These are phyloP conservation scores for Drosophila multiciliata DNA, from an alignment of 2,888 invertebrate genomes.

Conservation along the genomic window DNA sequence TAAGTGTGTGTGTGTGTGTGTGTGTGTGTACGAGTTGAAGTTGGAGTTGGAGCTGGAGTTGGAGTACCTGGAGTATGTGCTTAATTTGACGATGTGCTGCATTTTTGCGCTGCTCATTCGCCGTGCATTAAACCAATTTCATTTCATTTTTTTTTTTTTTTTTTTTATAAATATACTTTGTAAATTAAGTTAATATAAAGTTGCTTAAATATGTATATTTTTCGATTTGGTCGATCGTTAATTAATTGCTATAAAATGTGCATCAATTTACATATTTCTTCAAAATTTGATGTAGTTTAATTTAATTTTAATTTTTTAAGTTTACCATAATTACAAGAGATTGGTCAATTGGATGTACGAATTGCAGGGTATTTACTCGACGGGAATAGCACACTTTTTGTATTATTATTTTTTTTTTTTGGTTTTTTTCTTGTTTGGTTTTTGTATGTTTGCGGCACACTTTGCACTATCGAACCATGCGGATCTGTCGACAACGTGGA, in stretches of 20 bases:
- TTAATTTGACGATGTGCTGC: constrained; percentile 10
- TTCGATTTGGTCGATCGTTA: background rate
- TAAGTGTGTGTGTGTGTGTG: background rate
- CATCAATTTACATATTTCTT: background rate
- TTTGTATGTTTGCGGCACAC: constrained; percentile 66
- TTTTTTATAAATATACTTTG: constrained; percentile 7
- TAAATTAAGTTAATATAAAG: background rate
- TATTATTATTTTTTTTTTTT: constrained; percentile 14
- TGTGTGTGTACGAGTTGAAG: background rate
- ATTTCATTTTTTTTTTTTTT: constrained; percentile 57
- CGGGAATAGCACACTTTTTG: background rate
- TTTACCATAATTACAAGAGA: background rate
- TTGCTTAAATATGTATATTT: background rate
- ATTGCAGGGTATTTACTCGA: background rate
- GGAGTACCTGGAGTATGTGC: constrained; percentile 6
- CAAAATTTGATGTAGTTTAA: background rate
- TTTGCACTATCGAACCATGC: constrained; percentile 76
- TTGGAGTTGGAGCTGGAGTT: background rate
- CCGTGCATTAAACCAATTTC: constrained; percentile 70
- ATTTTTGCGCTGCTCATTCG: constrained; percentile 22
- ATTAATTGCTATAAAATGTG: background rate
- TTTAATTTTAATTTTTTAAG: background rate
- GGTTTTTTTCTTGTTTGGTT: constrained; percentile 19
- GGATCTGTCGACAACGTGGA: constrained; percentile 49
- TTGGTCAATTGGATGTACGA: background rate